Evolutionary conservation across 2,797 vertebrate species (phyloP).

Genomic region (Pitangus sulphuratus): DNA sequence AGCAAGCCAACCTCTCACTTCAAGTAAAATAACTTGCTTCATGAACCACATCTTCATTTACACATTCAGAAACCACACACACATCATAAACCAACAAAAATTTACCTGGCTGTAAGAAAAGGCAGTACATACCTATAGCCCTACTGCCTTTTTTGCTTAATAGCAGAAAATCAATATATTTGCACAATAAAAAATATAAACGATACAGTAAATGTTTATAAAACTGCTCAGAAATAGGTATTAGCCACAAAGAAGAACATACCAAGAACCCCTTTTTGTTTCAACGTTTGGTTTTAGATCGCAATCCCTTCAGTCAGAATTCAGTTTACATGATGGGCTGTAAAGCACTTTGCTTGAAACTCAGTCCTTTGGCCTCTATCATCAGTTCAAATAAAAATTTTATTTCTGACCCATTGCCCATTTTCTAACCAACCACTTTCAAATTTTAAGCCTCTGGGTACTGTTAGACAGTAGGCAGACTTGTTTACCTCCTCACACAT

Average conservation of each 20-base stretch:
- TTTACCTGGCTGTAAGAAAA: not conserved
- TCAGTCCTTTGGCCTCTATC: not conserved
- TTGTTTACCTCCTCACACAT: constrained; percentile 34
- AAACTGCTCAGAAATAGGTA: not conserved
- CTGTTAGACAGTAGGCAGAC: not conserved
- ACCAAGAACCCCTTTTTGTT: not conserved
- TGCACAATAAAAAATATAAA: not conserved
- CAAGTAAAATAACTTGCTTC: not conserved
- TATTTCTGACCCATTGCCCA: not conserved
- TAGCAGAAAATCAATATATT: not conserved
- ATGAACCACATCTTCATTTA: not conserved
- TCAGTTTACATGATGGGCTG: rapidly evolving
- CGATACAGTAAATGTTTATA: not conserved
- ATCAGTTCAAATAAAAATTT: not conserved
- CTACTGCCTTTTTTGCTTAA: not conserved
- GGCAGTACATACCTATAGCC: not conserved
- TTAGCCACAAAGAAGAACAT: not conserved
- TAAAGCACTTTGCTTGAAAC: not conserved
- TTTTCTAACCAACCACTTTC: not conserved
- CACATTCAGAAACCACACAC: not conserved
- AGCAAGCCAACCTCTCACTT: not conserved
- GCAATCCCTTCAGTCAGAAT: not conserved
- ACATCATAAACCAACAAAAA: not conserved
- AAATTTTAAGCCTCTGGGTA: not conserved
- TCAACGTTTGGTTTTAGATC: not conserved